These are phyloP conservation scores for Phrixothrix hirtus DNA, from an alignment of 2,888 invertebrate species.

Conservation along the genomic window DNA sequence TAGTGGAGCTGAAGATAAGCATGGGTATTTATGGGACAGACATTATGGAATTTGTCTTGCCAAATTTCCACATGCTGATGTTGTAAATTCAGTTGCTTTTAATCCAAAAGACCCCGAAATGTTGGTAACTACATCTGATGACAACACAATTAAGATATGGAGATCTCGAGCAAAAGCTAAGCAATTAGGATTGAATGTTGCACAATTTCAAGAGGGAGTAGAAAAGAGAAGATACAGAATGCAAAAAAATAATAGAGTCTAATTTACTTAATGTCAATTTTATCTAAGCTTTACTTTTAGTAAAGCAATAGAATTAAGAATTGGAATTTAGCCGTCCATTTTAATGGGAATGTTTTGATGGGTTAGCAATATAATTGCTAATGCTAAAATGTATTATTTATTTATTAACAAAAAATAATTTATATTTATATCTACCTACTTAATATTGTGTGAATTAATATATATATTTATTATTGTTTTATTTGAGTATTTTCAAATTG, in stretches of 20 bases:
- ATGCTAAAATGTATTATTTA: constrained; percentile 14
- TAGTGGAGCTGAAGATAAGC: constrained; percentile 83
- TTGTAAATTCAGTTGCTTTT: constrained; percentile 85
- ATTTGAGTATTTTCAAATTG: no score
- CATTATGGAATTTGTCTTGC: constrained; percentile 79
- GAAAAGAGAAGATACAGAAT: constrained; percentile 51
- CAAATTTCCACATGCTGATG: constrained; percentile 75
- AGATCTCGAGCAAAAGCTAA: constrained; percentile 58
- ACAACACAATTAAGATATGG: constrained; percentile 72
- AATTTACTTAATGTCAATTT: constrained; percentile 6
- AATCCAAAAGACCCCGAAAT: constrained; percentile 80
- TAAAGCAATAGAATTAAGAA: no score
- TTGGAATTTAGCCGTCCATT: constrained; percentile 23
- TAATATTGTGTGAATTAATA: constrained; percentile 25
- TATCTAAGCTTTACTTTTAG: background rate
- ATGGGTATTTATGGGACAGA: constrained; percentile 83
- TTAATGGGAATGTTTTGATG: constrained; percentile 24
- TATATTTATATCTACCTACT: constrained; percentile 30
- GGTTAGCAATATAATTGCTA: constrained; percentile 16
- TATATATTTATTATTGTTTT: constrained; percentile 29
- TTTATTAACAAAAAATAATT: constrained; percentile 26
- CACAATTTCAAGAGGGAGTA: constrained; percentile 54
- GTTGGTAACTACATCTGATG: constrained; percentile 82
- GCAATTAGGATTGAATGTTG: constrained; percentile 54
- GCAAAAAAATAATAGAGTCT: constrained; percentile 21